Conservation (phyloP, 2,888 invertebrate species). For the Macrostomum cliftonense region DNA sequence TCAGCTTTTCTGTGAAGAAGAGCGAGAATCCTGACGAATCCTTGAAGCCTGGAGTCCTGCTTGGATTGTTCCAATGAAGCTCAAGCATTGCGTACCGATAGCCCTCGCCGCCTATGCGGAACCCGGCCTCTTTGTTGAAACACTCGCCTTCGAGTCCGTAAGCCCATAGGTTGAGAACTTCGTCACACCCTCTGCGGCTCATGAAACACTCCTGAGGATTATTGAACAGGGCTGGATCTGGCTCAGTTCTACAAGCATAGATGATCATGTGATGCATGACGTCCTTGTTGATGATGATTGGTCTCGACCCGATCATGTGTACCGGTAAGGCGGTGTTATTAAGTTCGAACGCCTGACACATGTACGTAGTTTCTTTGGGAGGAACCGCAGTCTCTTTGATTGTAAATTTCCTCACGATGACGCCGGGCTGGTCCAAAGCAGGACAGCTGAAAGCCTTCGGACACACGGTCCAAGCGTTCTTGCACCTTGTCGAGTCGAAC, state of each 20-base stretch:
- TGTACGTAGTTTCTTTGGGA: background rate
- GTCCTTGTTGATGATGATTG: background rate
- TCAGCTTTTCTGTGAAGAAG: slow-evolving; percentile 10
- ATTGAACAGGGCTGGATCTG: background rate
- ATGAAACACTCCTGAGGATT: background rate
- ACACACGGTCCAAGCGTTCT: background rate
- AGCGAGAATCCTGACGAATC: slow-evolving; percentile 14
- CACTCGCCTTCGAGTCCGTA: too few species aligned
- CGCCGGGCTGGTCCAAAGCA: background rate
- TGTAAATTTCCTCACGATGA: background rate
- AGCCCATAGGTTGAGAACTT: too few species aligned
- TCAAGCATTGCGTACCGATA: too few species aligned
- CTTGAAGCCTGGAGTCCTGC: background rate
- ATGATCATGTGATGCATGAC: background rate
- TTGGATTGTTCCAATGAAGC: too few species aligned
- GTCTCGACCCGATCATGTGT: background rate
- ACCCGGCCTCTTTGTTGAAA: too few species aligned
- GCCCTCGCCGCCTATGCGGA: too few species aligned
- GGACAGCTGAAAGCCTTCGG: background rate
- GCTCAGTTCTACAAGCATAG: background rate
- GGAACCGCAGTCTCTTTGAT: background rate
- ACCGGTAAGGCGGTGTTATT: background rate
- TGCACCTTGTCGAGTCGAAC: background rate
- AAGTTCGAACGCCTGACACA: background rate
- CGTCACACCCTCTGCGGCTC: background rate